phyloP scores from a whole-genome alignment of 2,113 vertebrate genomes.

The Balaeniceps rex region DNA sequence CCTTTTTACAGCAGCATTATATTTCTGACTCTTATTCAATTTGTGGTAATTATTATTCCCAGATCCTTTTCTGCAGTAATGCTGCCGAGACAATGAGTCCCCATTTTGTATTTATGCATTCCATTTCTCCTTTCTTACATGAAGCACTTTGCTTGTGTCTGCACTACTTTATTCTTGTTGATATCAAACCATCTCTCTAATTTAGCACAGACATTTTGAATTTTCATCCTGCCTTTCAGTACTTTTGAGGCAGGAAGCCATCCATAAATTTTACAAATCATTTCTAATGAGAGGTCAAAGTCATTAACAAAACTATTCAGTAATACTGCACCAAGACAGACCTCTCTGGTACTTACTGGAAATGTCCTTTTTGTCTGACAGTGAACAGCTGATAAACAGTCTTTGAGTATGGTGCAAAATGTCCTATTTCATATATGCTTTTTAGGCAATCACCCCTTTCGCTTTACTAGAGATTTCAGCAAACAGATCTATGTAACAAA shows the following conservation, averaged over 20 bases:
- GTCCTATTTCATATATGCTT: background rate
- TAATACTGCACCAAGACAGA: background rate
- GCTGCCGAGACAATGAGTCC: background rate
- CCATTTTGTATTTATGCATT: background rate
- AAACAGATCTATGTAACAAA: background rate
- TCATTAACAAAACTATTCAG: background rate
- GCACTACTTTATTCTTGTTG: background rate
- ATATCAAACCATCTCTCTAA: background rate
- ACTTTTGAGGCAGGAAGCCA: background rate
- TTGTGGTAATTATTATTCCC: background rate
- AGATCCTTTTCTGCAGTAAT: background rate
- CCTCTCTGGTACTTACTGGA: background rate
- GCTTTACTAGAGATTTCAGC: background rate
- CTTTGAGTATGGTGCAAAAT: background rate
- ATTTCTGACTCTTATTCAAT: background rate
- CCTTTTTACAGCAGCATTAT: background rate
- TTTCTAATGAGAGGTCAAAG: constrained; percentile 13
- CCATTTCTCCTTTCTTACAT: background rate
- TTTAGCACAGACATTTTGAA: constrained; percentile 1
- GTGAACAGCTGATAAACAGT: background rate
- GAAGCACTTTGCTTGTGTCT: background rate
- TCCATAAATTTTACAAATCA: background rate
- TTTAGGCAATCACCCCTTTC: background rate
- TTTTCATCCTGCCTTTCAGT: background rate
- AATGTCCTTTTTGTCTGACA: background rate